A percentile compares a stretch with the other conserved stretches of the same genome.
Evolutionary conservation across 2,888 invertebrate genomes (phyloP).

Genomic region (Epinotia brunnichana): DNA sequence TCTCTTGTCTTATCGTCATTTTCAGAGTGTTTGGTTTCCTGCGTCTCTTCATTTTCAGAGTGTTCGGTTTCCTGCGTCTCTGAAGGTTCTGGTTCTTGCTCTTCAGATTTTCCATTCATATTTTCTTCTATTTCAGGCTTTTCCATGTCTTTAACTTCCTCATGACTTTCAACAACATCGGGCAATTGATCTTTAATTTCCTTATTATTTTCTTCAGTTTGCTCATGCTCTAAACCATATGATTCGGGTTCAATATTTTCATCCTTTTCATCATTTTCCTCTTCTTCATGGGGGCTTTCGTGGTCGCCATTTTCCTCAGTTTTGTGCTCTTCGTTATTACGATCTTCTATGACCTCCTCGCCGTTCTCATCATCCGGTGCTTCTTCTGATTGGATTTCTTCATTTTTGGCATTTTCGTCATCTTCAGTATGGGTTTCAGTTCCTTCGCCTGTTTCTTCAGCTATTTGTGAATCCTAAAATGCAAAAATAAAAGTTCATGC

Average conservation of each 20-base stretch:
- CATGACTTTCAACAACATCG: conserved; percentile 41
- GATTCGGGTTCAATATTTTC: conserved; percentile 45
- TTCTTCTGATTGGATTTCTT: conserved; percentile 20
- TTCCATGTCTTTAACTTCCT: conserved; percentile 47
- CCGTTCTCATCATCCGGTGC: conserved; percentile 34
- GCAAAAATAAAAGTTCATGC: conserved; percentile 73
- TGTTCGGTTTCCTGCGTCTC: conserved; percentile 46
- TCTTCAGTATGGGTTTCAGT: conserved; percentile 43
- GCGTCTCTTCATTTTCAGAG: conserved; percentile 42
- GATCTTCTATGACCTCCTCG: conserved; percentile 45
- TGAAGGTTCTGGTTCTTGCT: conserved; percentile 47
- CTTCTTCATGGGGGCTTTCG: conserved; percentile 44
- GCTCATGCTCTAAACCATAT: conserved; percentile 42
- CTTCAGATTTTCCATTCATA: conserved; percentile 43
- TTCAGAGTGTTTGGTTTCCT: conserved; percentile 44
- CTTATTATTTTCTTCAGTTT: conserved; percentile 39
- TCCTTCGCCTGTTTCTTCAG: conserved; percentile 47
- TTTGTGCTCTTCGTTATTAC: conserved; percentile 28
- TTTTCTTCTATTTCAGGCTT: conserved; percentile 45
- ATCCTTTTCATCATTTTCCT: conserved; percentile 38
- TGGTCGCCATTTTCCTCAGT: conserved; percentile 42
- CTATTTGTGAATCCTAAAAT: conserved; percentile 71
- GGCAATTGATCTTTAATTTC: conserved; percentile 47
- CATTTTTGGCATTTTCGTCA: conserved; percentile 28
- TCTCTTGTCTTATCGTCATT: conserved; percentile 6